Percentiles rank a stretch among this genome's conserved stretches.
Evolutionary conservation across 2,888 invertebrate species (phyloP).

Genomic region (Tolmerus cingulatus): DNA sequence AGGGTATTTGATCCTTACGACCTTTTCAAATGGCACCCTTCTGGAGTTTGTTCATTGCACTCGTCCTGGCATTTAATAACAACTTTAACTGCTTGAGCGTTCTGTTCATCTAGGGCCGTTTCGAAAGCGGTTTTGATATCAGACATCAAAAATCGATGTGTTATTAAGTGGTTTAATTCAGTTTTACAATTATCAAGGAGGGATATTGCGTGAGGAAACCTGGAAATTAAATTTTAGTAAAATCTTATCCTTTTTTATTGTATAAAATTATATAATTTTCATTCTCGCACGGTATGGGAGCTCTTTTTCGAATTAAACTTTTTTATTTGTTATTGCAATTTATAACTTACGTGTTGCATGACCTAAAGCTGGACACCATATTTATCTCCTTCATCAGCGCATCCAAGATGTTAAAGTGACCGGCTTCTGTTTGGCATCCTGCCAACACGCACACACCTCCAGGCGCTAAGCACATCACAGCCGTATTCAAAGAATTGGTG

Average conservation of each 20-base stretch:
- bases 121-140: constrained; percentile 13
- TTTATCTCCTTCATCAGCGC: constrained; percentile 57
- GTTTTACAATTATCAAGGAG: neutral
- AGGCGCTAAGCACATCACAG: constrained; percentile 55
- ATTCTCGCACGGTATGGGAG: no score
- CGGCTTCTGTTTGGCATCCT: constrained; percentile 57
- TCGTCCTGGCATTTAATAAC: neutral
- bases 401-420: constrained; percentile 56
- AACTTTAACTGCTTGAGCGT: constrained; percentile 3
- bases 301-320: no score
- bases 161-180: neutral
- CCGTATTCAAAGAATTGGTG: constrained; percentile 56
- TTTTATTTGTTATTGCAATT: neutral
- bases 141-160: neutral
- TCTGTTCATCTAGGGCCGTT: constrained; percentile 4
- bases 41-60: neutral
- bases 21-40: neutral
- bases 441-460: constrained; percentile 55
- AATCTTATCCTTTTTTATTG: neutral
- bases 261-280: no score
- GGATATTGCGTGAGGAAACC: neutral
- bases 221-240: neutral
- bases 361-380: constrained; percentile 56
- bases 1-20: neutral
- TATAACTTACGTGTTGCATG: constrained; percentile 57